A percentile compares a stretch with the other conserved stretches of the same genome.
Conservation (phyloP, 2,113 vertebrate species). For the Rhynchomys soricoides region DNA sequence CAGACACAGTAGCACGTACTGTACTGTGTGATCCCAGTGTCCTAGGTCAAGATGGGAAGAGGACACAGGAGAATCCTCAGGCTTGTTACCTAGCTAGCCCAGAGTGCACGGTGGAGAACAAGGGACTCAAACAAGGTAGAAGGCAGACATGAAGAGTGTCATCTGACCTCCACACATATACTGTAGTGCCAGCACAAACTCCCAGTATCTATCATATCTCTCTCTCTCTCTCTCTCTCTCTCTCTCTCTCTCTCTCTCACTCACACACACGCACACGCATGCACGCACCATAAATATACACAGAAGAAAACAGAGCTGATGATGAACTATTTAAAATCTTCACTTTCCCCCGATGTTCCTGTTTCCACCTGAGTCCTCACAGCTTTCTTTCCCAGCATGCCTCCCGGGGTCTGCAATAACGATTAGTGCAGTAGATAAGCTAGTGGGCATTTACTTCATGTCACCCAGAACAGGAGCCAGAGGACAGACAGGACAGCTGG, state of each 20-base stretch:
- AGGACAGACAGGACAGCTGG: neutral
- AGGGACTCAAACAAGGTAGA: neutral
- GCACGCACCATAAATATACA: neutral
- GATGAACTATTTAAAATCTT: neutral
- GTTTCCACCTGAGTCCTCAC: neutral
- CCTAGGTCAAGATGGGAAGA: neutral
- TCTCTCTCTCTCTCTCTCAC: no score
- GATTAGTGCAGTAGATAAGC: neutral
- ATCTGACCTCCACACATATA: neutral
- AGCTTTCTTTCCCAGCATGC: neutral
- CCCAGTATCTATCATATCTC: neutral
- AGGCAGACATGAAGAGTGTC: neutral
- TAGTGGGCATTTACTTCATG: neutral
- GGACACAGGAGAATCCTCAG: neutral
- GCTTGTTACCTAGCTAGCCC: neutral
- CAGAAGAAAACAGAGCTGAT: neutral
- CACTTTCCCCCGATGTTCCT: neutral
- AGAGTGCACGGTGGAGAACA: neutral
- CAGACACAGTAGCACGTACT: rapidly evolving
- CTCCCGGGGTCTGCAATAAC: neutral
- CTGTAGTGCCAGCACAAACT: neutral
- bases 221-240: neutral
- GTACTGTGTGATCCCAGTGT: neutral
- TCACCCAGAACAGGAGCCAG: neutral
- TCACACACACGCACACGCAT: neutral